Conservation (phyloP, 2,888 invertebrate species). For the Noctua comes region DNA sequence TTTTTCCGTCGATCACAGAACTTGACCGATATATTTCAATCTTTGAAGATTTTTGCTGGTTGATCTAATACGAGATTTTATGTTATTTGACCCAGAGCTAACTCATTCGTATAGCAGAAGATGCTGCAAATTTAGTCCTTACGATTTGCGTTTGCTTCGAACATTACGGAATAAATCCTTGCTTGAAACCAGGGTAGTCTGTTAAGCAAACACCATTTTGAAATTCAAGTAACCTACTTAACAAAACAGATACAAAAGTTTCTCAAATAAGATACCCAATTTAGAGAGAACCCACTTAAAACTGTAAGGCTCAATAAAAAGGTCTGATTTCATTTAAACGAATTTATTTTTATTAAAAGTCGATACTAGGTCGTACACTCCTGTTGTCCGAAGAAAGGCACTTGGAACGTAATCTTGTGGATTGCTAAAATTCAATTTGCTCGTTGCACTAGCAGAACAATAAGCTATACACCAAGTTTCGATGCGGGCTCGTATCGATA, state of each 20-base stretch:
- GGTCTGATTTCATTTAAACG: slow-evolving; percentile 66
- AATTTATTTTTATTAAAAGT: slow-evolving; percentile 68
- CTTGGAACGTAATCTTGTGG: slow-evolving; percentile 72
- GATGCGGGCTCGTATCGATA: slow-evolving; percentile 66
- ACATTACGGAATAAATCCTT: neutral
- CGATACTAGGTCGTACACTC: slow-evolving; percentile 53
- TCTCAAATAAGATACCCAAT: slow-evolving; percentile 66
- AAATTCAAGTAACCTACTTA: slow-evolving; percentile 57
- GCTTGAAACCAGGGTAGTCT: slow-evolving; percentile 20
- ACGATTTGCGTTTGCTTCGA: too few relatives aligned
- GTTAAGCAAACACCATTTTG: slow-evolving; percentile 49
- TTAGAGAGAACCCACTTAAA: slow-evolving; percentile 63
- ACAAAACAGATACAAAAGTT: slow-evolving; percentile 56
- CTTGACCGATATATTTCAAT: slow-evolving; percentile 24
- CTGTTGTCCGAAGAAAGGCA: slow-evolving; percentile 56
- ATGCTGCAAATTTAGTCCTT: neutral
- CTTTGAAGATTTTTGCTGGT: neutral
- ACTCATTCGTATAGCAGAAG: neutral
- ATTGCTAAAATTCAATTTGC: slow-evolving; percentile 77
- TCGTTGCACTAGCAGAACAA: slow-evolving; percentile 74
- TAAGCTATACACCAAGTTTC: slow-evolving; percentile 71
- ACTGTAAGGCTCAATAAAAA: slow-evolving; percentile 63
- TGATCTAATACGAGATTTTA: neutral
- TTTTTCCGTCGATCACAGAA: slow-evolving; percentile 7
- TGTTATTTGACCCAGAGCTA: neutral